phyloP scores from a whole-genome alignment of 2,113 vertebrate genomes.

The Zapornia atra region DNA sequence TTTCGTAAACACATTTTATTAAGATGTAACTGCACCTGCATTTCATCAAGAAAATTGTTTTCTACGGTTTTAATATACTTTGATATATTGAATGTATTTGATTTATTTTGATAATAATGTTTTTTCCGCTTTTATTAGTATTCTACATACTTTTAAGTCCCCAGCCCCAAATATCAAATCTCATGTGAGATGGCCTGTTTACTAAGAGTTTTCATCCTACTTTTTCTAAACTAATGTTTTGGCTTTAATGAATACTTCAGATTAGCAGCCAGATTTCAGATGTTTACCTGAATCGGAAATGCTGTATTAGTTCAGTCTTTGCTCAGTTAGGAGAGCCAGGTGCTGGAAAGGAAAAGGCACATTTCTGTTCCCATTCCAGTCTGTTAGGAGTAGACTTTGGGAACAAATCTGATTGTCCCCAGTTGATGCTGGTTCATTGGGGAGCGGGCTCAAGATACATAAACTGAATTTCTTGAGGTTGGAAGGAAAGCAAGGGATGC shows the following conservation, averaged over 20 bases:
- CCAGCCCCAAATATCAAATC: not conserved
- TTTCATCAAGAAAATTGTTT: conserved; percentile 56
- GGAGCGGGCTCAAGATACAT: not conserved
- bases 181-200: not conserved
- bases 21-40: conserved; percentile 44
- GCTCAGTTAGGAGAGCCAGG: not conserved
- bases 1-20: conserved; percentile 29
- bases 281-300: not conserved
- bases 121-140: conserved; percentile 23
- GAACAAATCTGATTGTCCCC: not conserved
- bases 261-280: not conserved
- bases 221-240: not conserved
- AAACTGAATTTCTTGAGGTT: not conserved
- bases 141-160: not conserved
- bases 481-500: not conserved
- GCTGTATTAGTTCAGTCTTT: not conserved
- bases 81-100: conserved; percentile 30
- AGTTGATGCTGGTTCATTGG: not conserved
- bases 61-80: conserved; percentile 44
- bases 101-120: conserved; percentile 31
- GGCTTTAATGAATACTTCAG: not conserved
- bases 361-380: not conserved
- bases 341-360: not conserved
- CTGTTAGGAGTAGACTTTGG: not conserved
- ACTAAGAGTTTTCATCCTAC: not conserved